Evolutionary conservation across 2,113 vertebrate species (phyloP).

Genomic region (Muntiacus muntjak): DNA sequence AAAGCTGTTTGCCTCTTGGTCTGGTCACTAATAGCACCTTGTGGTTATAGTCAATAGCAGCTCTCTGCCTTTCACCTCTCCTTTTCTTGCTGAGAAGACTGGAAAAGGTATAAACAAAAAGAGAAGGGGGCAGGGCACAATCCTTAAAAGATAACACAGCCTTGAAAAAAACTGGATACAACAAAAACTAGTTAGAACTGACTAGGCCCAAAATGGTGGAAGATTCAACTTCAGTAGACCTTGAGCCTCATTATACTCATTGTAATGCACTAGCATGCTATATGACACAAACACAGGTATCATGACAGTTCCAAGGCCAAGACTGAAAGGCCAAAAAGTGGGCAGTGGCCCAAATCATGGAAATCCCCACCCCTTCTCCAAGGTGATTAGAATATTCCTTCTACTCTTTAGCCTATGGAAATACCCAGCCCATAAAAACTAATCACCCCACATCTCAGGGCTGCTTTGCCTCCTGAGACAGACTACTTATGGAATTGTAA

Average conservation of each 20-base stretch:
- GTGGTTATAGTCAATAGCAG: background rate
- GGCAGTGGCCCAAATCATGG: background rate
- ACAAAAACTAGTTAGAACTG: background rate
- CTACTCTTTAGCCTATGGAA: background rate
- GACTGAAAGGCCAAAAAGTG: background rate
- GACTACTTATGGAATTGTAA: background rate
- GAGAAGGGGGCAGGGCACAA: background rate
- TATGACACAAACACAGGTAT: background rate
- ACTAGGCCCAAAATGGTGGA: background rate
- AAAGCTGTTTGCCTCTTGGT: background rate
- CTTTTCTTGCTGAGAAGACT: background rate
- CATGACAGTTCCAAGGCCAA: background rate
- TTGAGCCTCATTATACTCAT: background rate
- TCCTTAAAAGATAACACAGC: background rate
- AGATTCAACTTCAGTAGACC: background rate
- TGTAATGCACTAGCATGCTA: background rate
- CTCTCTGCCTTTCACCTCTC: too few relatives aligned
- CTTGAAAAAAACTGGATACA: background rate
- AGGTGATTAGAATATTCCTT: background rate
- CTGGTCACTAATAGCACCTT: background rate
- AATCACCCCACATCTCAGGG: background rate
- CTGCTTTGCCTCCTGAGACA: background rate
- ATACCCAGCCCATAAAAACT: background rate
- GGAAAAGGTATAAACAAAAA: background rate
- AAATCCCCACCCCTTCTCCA: background rate